Conservation (phyloP, 1,140 invertebrate species). For the Cherax quadricarinatus region DNA sequence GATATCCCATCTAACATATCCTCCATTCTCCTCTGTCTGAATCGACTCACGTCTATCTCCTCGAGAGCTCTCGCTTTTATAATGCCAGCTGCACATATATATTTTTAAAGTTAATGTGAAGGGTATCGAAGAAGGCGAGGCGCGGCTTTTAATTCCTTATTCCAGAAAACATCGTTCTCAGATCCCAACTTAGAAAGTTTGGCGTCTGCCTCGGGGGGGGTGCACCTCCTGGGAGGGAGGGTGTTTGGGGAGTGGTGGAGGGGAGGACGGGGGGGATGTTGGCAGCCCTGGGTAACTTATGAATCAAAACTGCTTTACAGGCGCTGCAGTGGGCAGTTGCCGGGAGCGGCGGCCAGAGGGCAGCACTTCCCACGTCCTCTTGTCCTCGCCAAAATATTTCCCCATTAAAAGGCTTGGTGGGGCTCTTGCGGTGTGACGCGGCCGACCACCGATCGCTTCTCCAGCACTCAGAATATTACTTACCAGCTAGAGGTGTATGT, state of each 20-base stretch:
- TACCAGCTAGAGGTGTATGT: no score
- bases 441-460: constrained; percentile 1
- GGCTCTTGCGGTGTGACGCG: constrained; percentile 39
- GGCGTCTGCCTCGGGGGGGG: constrained; percentile 21
- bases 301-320: constrained; percentile 63
- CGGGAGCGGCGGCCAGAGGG: constrained; percentile 27
- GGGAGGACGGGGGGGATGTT: constrained; percentile 2
- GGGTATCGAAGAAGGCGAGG: constrained; percentile 3
- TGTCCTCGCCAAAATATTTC: neutral
- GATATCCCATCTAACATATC: constrained; percentile 49
- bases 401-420: neutral
- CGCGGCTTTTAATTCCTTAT: neutral
- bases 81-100: neutral
- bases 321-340: constrained; percentile 2
- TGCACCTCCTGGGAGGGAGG: neutral
- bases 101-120: neutral
- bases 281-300: constrained; percentile 65
- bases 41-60: no score
- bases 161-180: constrained; percentile 57
- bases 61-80: no score
- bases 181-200: constrained; percentile 60
- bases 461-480: no score
- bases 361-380: constrained; percentile 43
- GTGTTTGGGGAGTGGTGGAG: no score
- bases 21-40: constrained; percentile 15